These are phyloP conservation scores for Heterochromis multidens DNA, from an alignment of 2,113 vertebrate genomes.

Conservation along the genomic window DNA sequence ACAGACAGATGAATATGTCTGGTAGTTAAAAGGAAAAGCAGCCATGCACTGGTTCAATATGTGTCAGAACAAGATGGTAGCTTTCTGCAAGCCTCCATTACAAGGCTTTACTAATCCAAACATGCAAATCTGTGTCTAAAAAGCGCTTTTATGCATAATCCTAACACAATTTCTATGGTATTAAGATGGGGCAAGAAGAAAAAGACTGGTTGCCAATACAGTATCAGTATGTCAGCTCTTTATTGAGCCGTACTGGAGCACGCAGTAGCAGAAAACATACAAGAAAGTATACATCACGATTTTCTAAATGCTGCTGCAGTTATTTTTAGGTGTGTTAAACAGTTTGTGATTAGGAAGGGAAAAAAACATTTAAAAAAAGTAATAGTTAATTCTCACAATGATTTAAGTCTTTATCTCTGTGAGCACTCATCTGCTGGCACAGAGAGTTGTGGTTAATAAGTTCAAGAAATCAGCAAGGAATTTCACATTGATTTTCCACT, in stretches of 20 bases:
- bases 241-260: neutral
- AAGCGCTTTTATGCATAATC: slow-evolving; percentile 45
- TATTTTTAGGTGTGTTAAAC: neutral
- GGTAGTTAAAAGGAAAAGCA: slow-evolving; percentile 35
- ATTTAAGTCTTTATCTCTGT: neutral
- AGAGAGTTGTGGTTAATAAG: slow-evolving; percentile 3
- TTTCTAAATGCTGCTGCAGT: neutral
- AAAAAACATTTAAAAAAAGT: neutral
- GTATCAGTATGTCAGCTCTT: neutral
- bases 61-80: slow-evolving; percentile 35
- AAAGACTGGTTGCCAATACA: slow-evolving; percentile 8
- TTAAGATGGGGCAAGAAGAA: slow-evolving; percentile 5
- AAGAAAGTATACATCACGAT: neutral
- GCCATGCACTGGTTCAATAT: slow-evolving; percentile 9
- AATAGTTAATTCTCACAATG: neutral
- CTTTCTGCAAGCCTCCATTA: slow-evolving; percentile 45
- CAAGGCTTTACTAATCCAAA: slow-evolving; percentile 53
- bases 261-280: neutral
- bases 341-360: neutral
- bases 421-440: neutral
- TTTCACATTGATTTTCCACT: slow-evolving; percentile 34
- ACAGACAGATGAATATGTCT: slow-evolving; percentile 29
- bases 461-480: slow-evolving; percentile 13
- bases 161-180: slow-evolving; percentile 20
- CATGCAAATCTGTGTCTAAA: slow-evolving; percentile 56